phyloP scores from a whole-genome alignment of 35 echinoderm and acorn worm species.

The Ophiothrix spiculata region DNA sequence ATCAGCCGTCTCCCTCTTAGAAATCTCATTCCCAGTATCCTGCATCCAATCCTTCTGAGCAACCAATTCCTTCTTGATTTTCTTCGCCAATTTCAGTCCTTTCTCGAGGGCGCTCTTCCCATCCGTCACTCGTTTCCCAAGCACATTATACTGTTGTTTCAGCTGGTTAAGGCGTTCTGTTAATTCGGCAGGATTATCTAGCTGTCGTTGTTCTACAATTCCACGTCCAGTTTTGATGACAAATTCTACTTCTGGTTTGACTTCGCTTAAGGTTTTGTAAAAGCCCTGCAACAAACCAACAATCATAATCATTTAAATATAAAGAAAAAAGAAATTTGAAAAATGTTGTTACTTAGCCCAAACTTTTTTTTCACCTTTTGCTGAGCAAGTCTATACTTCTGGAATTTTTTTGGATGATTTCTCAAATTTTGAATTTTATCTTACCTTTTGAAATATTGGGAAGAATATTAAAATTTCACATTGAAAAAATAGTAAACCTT shows the following conservation, averaged over 20 bases:
- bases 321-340: no score
- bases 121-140: conserved; percentile 92
- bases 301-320: no score
- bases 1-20: conserved; percentile 30
- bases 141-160: conserved; percentile 84
- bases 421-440: no score
- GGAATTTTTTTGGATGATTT: no score
- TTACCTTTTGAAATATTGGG: no score
- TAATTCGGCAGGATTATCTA: conserved; percentile 77
- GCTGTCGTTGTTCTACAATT: conserved; percentile 71
- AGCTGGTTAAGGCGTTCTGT: conserved; percentile 86
- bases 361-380: no score
- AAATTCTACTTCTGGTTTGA: conserved; percentile 92
- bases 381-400: no score
- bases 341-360: no score
- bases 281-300: conserved; percentile 73
- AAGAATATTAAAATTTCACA: no score
- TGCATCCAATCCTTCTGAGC: conserved; percentile 57
- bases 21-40: conserved; percentile 41
- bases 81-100: conserved; percentile 69
- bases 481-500: no score
- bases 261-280: conserved; percentile 95
- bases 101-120: conserved; percentile 82
- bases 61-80: conserved; percentile 88
- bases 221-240: conserved; percentile 91